A percentile compares a stretch with the other conserved stretches of the same genome.
Evolutionary conservation across 2,797 vertebrate genomes (phyloP).

Genomic region (Acomys russatus): DNA sequence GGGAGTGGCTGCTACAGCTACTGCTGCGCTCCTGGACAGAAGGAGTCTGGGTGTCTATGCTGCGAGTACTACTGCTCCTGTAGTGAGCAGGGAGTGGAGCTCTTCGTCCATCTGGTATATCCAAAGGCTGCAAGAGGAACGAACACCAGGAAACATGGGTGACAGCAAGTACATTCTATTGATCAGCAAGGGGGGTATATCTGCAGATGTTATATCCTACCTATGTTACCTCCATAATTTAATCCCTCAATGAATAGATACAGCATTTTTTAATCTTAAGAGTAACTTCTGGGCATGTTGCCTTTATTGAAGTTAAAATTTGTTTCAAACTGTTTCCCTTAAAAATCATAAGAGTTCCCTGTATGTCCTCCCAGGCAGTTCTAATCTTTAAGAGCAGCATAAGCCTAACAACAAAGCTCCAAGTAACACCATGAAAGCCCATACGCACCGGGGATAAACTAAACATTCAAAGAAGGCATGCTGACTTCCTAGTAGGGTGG

Average conservation of each 20-base stretch:
- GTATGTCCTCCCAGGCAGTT: neutral
- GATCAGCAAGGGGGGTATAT: neutral
- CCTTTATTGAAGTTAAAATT: neutral
- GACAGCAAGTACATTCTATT: accelerated
- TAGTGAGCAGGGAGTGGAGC: slow-evolving; percentile 95
- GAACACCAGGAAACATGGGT: neutral
- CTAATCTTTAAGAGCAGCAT: neutral
- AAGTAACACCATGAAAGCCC: neutral
- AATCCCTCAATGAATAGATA: slow-evolving; percentile 27
- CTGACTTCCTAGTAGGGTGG: slow-evolving; percentile 22
- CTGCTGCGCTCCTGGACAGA: slow-evolving; percentile 96
- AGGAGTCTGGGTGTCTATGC: slow-evolving; percentile 96
- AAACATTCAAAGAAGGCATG: slow-evolving; percentile 5
- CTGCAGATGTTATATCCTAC: neutral
- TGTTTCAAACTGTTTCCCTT: neutral
- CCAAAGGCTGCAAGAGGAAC: slow-evolving; percentile 91
- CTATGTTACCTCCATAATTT: neutral
- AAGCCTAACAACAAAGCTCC: neutral
- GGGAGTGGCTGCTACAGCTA: slow-evolving; percentile 94
- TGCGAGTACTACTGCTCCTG: slow-evolving; percentile 93
- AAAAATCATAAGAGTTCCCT: neutral
- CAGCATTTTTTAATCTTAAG: neutral
- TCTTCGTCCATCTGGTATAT: slow-evolving; percentile 95
- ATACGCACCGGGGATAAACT: neutral
- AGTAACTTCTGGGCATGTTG: neutral